Conservation (phyloP, 2,888 invertebrate genomes). For the Ferdinandea cuprea region DNA sequence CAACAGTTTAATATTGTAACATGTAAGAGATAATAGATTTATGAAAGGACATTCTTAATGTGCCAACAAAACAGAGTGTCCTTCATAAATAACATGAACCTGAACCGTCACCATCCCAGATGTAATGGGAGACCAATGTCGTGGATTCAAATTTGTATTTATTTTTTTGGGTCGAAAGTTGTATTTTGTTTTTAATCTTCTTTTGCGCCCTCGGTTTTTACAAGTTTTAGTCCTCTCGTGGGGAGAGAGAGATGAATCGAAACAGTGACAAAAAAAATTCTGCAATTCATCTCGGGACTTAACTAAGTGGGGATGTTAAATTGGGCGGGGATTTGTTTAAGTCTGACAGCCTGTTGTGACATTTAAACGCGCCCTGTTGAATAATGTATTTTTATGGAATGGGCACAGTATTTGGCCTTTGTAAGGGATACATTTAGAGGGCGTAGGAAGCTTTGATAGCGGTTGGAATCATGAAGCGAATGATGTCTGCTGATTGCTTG, state of each 20-base stretch:
- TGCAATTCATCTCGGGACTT: slow-evolving; percentile 13
- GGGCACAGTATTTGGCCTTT: not conserved
- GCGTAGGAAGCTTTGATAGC: not conserved
- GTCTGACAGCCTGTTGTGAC: slow-evolving; percentile 53
- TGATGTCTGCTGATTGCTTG: no score
- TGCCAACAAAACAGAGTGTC: slow-evolving; percentile 59
- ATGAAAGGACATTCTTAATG: slow-evolving; percentile 60
- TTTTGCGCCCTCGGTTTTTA: not conserved
- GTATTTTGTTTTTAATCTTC: slow-evolving; percentile 20
- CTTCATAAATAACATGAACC: slow-evolving; percentile 40
- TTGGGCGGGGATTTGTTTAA: slow-evolving; percentile 53
- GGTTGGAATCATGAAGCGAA: not conserved
- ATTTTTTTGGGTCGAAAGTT: slow-evolving; percentile 42
- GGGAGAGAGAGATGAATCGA: not conserved
- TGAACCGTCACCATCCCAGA: slow-evolving; percentile 11
- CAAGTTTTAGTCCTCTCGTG: not conserved
- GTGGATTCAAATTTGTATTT: slow-evolving; percentile 44
- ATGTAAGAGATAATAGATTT: slow-evolving; percentile 65
- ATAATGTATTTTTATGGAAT: slow-evolving; percentile 50
- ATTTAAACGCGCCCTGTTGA: slow-evolving; percentile 55
- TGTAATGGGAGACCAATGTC: slow-evolving; percentile 31
- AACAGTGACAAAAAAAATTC: not conserved
- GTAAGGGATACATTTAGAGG: not conserved
- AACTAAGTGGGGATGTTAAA: slow-evolving; percentile 49
- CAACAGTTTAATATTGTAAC: slow-evolving; percentile 35